A percentile compares a stretch with the other conserved stretches of the same genome.
phyloP scores from a whole-genome alignment of 2,797 vertebrate species.

The Sparidentex hasta region DNA sequence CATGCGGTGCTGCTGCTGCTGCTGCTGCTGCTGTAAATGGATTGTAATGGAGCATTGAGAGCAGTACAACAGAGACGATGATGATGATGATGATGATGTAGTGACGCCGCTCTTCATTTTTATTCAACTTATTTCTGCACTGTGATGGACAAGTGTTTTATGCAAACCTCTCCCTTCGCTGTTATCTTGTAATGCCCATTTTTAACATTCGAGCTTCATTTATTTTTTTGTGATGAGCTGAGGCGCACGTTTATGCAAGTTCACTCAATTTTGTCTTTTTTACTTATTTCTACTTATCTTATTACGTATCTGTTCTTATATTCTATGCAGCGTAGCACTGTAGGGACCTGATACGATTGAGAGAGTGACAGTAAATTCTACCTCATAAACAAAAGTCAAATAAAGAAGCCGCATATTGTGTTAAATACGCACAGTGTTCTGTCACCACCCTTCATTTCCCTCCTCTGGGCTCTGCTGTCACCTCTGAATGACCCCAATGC shows the following conservation, averaged over 20 bases:
- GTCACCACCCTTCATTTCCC: neutral
- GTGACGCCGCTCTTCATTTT: neutral
- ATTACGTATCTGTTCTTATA: neutral
- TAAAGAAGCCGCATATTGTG: neutral
- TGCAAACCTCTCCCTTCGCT: neutral
- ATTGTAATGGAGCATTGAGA: conserved; percentile 1
- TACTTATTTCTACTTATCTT: too few species aligned
- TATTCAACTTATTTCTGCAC: neutral
- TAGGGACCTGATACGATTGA: neutral
- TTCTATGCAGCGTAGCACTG: neutral
- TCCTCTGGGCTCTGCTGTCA: neutral
- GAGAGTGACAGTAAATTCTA: neutral
- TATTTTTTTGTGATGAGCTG: neutral
- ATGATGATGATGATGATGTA: conserved; percentile 3
- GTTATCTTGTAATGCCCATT: neutral
- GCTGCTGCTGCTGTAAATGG: conserved; percentile 2
- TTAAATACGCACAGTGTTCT: neutral
- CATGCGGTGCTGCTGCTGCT: neutral
- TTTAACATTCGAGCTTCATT: too few species aligned
- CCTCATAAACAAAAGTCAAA: neutral
- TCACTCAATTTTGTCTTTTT: neutral
- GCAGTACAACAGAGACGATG: conserved; percentile 6
- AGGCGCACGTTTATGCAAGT: neutral
- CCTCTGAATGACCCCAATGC: conserved; percentile 16
- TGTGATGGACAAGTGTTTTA: neutral